A percentile compares a stretch with the other conserved stretches of the same genome.
These are phyloP conservation scores for Mesorhabditis belari DNA, from an alignment of 2,888 invertebrate species.

Conservation along the genomic window DNA sequence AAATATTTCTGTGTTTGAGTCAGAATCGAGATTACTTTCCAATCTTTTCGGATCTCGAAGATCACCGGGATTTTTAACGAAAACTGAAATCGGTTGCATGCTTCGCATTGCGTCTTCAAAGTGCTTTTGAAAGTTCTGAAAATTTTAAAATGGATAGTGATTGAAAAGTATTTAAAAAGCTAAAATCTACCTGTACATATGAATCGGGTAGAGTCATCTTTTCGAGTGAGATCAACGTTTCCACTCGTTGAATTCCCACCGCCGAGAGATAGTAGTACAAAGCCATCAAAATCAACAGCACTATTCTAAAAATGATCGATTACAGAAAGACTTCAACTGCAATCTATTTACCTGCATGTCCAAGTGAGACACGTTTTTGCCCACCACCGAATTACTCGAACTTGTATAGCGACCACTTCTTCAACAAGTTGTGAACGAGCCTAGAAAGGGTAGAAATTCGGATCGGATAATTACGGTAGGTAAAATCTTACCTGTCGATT, in stretches of 20 bases:
- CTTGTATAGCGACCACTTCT: slow-evolving; percentile 18
- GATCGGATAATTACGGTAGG: too few relatives aligned
- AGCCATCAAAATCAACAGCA: slow-evolving; percentile 22
- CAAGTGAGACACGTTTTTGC: slow-evolving; percentile 21
- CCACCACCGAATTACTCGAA: slow-evolving; percentile 18
- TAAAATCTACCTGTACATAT: slow-evolving; percentile 41
- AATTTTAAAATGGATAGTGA: neutral
- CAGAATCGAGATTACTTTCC: slow-evolving; percentile 12
- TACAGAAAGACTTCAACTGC: neutral
- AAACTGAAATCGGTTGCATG: slow-evolving; percentile 47
- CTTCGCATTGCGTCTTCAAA: slow-evolving; percentile 38
- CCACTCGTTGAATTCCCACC: slow-evolving; percentile 31
- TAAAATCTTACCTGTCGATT: slow-evolving; percentile 27
- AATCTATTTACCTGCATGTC: slow-evolving; percentile 21
- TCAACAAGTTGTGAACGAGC: slow-evolving; percentile 22
- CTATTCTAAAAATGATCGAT: neutral
- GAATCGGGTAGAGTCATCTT: slow-evolving; percentile 50
- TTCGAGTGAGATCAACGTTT: slow-evolving; percentile 43
- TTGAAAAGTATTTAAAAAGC: too few relatives aligned
- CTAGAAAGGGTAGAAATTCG: too few relatives aligned
- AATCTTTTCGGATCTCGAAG: slow-evolving; percentile 32
- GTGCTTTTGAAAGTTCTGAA: slow-evolving; percentile 9
- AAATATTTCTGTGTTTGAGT: neutral
- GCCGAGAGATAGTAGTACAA: slow-evolving; percentile 37
- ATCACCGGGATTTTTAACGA: slow-evolving; percentile 43